Evolutionary conservation across 1,140 invertebrate genomes (phyloP).

Genomic region (Aphelinus certus): DNA sequence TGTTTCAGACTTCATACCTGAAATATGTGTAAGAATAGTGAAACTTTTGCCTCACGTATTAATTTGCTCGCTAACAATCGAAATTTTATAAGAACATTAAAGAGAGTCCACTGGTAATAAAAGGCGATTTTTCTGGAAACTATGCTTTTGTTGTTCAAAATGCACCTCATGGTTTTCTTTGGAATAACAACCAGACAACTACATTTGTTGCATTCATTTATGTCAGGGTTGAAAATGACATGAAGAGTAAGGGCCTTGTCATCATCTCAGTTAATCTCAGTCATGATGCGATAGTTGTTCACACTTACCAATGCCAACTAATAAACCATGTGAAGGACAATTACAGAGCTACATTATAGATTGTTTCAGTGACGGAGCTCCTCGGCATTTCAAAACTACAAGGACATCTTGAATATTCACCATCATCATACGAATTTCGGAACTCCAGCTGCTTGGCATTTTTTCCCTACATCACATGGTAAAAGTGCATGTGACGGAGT

Average conservation of each 20-base stretch:
- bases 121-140: slow-evolving; percentile 53
- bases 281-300: slow-evolving; percentile 36
- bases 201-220: slow-evolving; percentile 43
- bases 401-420: slow-evolving; percentile 41
- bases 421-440: too few species aligned
- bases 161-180: slow-evolving; percentile 48
- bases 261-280: slow-evolving; percentile 39
- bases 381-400: slow-evolving; percentile 44
- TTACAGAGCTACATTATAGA: slow-evolving; percentile 33
- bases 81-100: slow-evolving; percentile 34
- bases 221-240: slow-evolving; percentile 27
- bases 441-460: slow-evolving; percentile 28
- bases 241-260: slow-evolving; percentile 22
- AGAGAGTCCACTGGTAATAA: slow-evolving; percentile 31
- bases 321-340: slow-evolving; percentile 24
- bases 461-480: slow-evolving; percentile 54
- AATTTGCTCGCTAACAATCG: slow-evolving; percentile 36
- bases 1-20: background rate
- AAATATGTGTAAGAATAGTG: slow-evolving; percentile 16
- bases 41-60: slow-evolving; percentile 36
- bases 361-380: background rate
- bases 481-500: slow-evolving; percentile 43
- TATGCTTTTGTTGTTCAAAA: slow-evolving; percentile 50
- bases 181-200: slow-evolving; percentile 47
- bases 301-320: slow-evolving; percentile 30